Percentiles rank a stretch among this genome's conserved stretches.
Conservation (phyloP, 2,113 vertebrate genomes). For the Lepus americanus region DNA sequence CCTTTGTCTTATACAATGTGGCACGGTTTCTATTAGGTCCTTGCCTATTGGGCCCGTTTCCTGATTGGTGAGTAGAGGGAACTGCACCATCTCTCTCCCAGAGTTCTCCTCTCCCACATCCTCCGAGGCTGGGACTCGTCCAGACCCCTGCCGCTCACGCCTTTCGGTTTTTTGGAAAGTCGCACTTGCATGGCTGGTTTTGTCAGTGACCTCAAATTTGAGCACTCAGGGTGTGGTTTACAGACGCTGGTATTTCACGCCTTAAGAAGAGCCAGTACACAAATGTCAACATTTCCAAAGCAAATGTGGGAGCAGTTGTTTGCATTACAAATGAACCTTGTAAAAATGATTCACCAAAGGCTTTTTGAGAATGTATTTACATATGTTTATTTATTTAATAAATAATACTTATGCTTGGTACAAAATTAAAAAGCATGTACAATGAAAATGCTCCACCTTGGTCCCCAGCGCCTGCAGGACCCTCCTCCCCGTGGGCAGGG, state of each 20-base stretch:
- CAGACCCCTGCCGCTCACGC: background rate
- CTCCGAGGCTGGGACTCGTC: background rate
- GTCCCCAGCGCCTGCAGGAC: background rate
- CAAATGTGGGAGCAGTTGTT: conserved; percentile 76
- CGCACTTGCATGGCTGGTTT: conserved; percentile 72
- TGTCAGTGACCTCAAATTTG: conserved; percentile 61
- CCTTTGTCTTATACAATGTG: background rate
- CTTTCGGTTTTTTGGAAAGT: conserved; percentile 46
- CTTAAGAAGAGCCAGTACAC: conserved; percentile 76
- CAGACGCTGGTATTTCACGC: conserved; percentile 60
- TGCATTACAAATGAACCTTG: conserved; percentile 59
- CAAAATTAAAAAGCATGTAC: conserved; percentile 36
- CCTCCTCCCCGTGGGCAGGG: background rate
- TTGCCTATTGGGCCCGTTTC: background rate
- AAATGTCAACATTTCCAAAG: conserved; percentile 80
- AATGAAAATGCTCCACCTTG: background rate
- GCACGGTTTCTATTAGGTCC: background rate
- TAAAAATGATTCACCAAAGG: conserved; percentile 63
- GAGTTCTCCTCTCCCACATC: background rate
- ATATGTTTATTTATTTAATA: conserved; percentile 46
- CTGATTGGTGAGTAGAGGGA: background rate
- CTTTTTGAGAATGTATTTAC: conserved; percentile 18
- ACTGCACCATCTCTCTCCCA: background rate
- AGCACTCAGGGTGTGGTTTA: conserved; percentile 71
- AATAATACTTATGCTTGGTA: background rate